Percentiles rank a stretch among this genome's conserved stretches.
Evolutionary conservation across 53 echinoderm and acorn worm species (phyloP).

Genomic region (Zoroaster sp.): DNA sequence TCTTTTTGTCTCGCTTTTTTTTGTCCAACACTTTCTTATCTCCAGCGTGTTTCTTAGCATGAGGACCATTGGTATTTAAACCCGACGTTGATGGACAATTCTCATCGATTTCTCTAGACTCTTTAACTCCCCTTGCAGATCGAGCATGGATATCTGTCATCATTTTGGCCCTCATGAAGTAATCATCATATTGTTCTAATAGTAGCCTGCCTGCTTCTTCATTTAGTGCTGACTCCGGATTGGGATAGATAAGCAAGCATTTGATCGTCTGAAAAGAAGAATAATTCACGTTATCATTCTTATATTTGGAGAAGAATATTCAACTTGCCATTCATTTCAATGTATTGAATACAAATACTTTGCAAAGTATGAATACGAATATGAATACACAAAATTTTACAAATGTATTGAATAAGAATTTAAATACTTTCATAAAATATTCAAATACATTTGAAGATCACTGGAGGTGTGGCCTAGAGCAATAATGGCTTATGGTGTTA

Average conservation of each 20-base stretch:
- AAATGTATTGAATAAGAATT: too few species aligned
- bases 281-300: too few species aligned
- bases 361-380: too few species aligned
- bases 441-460: too few species aligned
- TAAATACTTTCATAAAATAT: too few species aligned
- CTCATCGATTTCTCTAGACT: slow-evolving; percentile 75
- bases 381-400: too few species aligned
- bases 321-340: not conserved
- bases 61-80: slow-evolving; percentile 57
- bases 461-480: too few species aligned
- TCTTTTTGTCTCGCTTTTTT: slow-evolving; percentile 94
- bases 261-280: slow-evolving; percentile 84
- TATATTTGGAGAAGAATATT: too few species aligned
- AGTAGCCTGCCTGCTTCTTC: slow-evolving; percentile 95
- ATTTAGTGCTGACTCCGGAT: slow-evolving; percentile 98
- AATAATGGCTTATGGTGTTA: too few species aligned
- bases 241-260: slow-evolving; percentile 97
- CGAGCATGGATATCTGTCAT: slow-evolving; percentile 97
- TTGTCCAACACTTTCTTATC: slow-evolving; percentile 96
- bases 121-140: slow-evolving; percentile 74
- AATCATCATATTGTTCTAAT: slow-evolving; percentile 94
- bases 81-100: slow-evolving; percentile 79
- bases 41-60: slow-evolving; percentile 96
- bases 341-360: too few species aligned
- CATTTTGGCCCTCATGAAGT: slow-evolving; percentile 96